These are phyloP conservation scores for Dicyrtoma fusca DNA, from an alignment of 2,888 invertebrate species.

Conservation along the genomic window DNA sequence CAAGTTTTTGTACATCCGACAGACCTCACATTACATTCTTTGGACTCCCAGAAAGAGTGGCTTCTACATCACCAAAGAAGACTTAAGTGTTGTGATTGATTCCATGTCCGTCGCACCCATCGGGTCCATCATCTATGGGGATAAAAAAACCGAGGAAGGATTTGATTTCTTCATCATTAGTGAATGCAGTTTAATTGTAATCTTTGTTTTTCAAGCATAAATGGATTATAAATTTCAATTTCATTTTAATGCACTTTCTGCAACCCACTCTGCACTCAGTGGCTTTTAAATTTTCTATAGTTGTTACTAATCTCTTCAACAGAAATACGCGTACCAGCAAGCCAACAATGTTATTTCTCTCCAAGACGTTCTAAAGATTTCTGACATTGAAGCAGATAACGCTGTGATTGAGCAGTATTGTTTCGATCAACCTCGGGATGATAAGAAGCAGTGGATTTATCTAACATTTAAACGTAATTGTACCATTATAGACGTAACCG, in stretches of 20 bases:
- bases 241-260: no score
- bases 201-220: background rate
- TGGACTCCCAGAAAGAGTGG: slow-evolving; percentile 52
- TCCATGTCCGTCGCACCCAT: slow-evolving; percentile 51
- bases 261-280: no score
- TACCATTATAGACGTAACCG: slow-evolving; percentile 51
- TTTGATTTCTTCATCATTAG: slow-evolving; percentile 52
- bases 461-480: slow-evolving; percentile 50
- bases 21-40: slow-evolving; percentile 46
- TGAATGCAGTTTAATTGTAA: slow-evolving; percentile 47
- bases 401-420: slow-evolving; percentile 48
- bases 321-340: slow-evolving; percentile 55
- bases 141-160: slow-evolving; percentile 35
- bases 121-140: slow-evolving; percentile 28
- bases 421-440: slow-evolving; percentile 51
- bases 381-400: slow-evolving; percentile 53
- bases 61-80: slow-evolving; percentile 50
- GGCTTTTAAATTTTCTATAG: no score
- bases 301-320: no score
- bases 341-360: slow-evolving; percentile 48
- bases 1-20: slow-evolving; percentile 47
- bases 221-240: no score
- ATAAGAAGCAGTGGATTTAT: slow-evolving; percentile 56
- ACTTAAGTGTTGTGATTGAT: slow-evolving; percentile 51
- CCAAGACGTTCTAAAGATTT: slow-evolving; percentile 53